phyloP scores from a whole-genome alignment of 2,113 vertebrate species.

The Antidorcas marsupialis region DNA sequence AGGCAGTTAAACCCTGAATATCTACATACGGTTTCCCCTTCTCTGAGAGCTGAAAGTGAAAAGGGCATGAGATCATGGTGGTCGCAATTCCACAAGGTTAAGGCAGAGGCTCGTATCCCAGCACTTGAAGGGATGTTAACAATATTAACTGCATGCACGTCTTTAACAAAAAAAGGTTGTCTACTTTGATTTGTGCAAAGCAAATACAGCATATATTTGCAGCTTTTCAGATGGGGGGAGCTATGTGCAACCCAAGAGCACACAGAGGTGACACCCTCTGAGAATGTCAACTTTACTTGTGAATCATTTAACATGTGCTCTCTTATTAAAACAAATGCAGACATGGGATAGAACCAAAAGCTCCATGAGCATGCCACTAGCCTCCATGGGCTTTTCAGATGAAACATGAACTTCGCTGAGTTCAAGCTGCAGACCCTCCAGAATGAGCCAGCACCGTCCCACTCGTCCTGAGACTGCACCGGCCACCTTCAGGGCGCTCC shows the following conservation, averaged over 20 bases:
- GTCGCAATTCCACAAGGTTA: constrained; percentile 28
- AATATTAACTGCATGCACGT: neutral
- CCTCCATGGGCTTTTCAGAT: neutral
- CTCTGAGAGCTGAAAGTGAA: constrained; percentile 89
- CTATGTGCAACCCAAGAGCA: neutral
- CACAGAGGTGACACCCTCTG: neutral
- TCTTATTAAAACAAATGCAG: neutral
- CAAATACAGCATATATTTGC: neutral
- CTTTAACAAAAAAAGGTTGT: neutral
- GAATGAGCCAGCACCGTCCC: neutral
- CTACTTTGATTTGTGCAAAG: neutral
- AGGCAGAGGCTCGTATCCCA: neutral
- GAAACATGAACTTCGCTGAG: neutral
- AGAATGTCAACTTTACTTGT: neutral
- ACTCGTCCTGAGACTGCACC: neutral
- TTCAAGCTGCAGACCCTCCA: neutral
- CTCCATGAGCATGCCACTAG: neutral
- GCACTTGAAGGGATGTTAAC: neutral
- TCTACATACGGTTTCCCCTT: constrained; percentile 98
- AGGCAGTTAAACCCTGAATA: constrained; percentile 95
- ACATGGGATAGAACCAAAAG: neutral
- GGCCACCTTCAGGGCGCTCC: neutral
- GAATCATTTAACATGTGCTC: neutral
- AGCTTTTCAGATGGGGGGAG: neutral
- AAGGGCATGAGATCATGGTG: neutral